A percentile compares a stretch with the other conserved stretches of the same genome.
Conservation (phyloP, 2,797 vertebrate species). For the Meda fulgida region DNA sequence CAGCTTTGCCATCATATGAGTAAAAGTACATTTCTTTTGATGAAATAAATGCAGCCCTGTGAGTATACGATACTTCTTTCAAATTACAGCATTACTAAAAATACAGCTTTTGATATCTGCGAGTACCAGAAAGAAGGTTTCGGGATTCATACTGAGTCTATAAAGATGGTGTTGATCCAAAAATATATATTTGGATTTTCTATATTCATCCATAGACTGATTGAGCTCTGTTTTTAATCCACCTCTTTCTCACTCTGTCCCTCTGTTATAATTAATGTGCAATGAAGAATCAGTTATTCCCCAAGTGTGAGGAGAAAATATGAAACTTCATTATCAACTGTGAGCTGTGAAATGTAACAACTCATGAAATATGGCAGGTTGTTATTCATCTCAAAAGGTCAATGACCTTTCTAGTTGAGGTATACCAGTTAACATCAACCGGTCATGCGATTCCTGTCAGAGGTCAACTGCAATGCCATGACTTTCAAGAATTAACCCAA, state of each 20-base stretch:
- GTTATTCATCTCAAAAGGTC: conserved; percentile 31
- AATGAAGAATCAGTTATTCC: neutral
- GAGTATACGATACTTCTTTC: too few relatives aligned
- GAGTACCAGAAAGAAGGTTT: too few relatives aligned
- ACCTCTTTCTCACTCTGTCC: neutral
- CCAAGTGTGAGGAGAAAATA: neutral
- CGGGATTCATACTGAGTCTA: neutral
- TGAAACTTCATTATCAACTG: neutral
- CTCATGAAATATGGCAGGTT: neutral
- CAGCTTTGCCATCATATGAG: too few relatives aligned
- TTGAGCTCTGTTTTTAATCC: conserved; percentile 10
- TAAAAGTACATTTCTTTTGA: too few relatives aligned
- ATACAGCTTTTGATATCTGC: neutral
- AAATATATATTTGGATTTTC: conserved; percentile 1
- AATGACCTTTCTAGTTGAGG: neutral
- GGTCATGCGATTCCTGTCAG: neutral
- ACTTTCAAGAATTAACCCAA: neutral
- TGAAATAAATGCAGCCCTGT: too few relatives aligned
- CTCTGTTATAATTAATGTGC: neutral
- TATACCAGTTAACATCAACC: neutral
- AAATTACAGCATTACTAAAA: neutral
- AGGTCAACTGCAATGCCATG: neutral
- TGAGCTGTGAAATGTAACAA: neutral
- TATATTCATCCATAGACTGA: neutral
- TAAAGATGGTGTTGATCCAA: neutral